Conservation (phyloP, 1,140 invertebrate genomes). For the Yoshiicerus persimilis region DNA sequence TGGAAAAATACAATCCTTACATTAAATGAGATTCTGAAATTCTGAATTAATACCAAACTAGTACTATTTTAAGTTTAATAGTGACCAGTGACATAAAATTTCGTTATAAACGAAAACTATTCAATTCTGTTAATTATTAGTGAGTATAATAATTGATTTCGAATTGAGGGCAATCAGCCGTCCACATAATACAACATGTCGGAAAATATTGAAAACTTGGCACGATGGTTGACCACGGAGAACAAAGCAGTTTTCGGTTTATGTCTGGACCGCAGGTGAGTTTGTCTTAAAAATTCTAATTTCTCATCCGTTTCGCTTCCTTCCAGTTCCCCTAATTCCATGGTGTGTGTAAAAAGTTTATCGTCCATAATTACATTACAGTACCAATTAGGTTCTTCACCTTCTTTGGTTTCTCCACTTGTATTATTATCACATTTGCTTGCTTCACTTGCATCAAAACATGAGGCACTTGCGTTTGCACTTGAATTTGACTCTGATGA, state of each 20-base stretch:
- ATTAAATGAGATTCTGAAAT: too few relatives aligned
- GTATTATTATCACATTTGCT: background rate
- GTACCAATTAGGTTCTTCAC: background rate
- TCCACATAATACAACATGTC: background rate
- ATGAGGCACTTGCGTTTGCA: background rate
- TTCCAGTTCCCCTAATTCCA: background rate
- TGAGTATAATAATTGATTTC: too few relatives aligned
- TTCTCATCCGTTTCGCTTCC: background rate
- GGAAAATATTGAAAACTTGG: constrained; percentile 39
- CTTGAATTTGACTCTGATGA: background rate
- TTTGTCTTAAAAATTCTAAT: background rate
- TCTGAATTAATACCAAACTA: too few relatives aligned
- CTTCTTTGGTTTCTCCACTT: background rate
- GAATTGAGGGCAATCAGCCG: background rate
- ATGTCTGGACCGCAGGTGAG: constrained; percentile 33
- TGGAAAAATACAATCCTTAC: too few relatives aligned
- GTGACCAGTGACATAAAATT: too few relatives aligned
- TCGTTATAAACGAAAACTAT: background rate
- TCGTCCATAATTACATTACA: background rate
- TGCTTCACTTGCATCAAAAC: background rate
- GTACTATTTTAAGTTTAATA: too few relatives aligned
- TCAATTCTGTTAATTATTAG: background rate
- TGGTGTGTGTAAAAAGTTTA: background rate
- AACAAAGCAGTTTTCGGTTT: constrained; percentile 31
- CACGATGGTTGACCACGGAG: constrained; percentile 27